These are phyloP conservation scores for Drosophila hawaiiensis DNA, from an alignment of 2,888 invertebrate genomes.

Conservation along the genomic window DNA sequence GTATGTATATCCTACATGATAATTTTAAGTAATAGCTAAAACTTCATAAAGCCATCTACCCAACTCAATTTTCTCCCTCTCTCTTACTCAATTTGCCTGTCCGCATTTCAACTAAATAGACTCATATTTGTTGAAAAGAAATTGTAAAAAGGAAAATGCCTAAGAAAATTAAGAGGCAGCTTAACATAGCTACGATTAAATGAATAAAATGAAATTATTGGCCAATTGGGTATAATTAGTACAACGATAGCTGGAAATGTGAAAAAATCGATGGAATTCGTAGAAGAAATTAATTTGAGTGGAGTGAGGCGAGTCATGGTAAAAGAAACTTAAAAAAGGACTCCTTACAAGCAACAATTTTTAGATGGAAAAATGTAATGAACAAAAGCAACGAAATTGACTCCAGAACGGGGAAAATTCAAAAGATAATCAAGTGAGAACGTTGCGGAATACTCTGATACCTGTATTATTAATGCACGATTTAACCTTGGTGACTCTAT, in stretches of 20 bases:
- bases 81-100: neutral
- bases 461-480: neutral
- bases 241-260: neutral
- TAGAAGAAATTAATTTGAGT: neutral
- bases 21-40: neutral
- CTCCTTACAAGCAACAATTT: neutral
- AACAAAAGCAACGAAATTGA: neutral
- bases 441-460: neutral
- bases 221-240: constrained; percentile 21
- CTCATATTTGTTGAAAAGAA: neutral
- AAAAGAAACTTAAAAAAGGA: neutral
- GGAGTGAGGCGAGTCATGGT: no score
- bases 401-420: neutral
- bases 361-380: neutral
- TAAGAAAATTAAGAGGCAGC: neutral
- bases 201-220: constrained; percentile 20
- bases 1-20: neutral
- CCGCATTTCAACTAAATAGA: neutral
- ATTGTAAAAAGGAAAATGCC: neutral
- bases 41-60: neutral
- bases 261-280: neutral
- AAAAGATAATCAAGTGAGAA: neutral
- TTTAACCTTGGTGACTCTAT: neutral
- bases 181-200: neutral
- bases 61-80: neutral